Evolutionary conservation across 2,888 invertebrate genomes (phyloP).

Genomic region (Corythucha ciliata): DNA sequence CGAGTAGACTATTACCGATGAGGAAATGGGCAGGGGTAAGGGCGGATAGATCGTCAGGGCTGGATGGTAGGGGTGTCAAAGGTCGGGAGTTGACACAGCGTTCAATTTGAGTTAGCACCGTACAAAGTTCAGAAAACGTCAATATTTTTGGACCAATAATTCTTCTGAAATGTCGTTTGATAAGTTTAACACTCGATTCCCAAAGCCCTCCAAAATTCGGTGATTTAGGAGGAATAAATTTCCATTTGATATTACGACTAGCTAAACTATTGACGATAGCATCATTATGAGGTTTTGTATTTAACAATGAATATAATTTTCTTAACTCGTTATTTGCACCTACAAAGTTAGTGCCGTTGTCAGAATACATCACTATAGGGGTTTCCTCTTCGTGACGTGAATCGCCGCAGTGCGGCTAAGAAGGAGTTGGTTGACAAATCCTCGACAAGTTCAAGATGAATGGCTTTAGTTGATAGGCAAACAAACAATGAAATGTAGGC

Average conservation of each 20-base stretch:
- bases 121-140: too few relatives aligned
- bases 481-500: slow-evolving; percentile 14
- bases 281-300: too few relatives aligned
- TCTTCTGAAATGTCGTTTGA: too few relatives aligned
- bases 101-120: slow-evolving; percentile 20
- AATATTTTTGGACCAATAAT: too few relatives aligned
- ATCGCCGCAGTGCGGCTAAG: slow-evolving; percentile 34
- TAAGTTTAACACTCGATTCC: too few relatives aligned
- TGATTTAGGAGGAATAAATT: too few relatives aligned
- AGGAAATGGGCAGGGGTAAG: slow-evolving; percentile 19
- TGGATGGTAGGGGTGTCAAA: slow-evolving; percentile 9
- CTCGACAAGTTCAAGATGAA: slow-evolving; percentile 36
- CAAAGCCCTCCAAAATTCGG: too few relatives aligned
- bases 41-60: slow-evolving; percentile 13
- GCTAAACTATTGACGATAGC: too few relatives aligned
- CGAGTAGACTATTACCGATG: slow-evolving; percentile 13
- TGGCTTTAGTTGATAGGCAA: slow-evolving; percentile 26
- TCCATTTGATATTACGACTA: too few relatives aligned
- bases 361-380: slow-evolving; percentile 33
- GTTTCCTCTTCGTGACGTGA: slow-evolving; percentile 34
- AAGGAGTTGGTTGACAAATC: slow-evolving; percentile 36
- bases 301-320: too few relatives aligned
- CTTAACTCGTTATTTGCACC: slow-evolving; percentile 33
- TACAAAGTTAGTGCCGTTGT: slow-evolving; percentile 39
- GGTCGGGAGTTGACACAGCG: slow-evolving; percentile 22